phyloP scores from a whole-genome alignment of 1,140 invertebrate species.

The Ericerus pela region DNA sequence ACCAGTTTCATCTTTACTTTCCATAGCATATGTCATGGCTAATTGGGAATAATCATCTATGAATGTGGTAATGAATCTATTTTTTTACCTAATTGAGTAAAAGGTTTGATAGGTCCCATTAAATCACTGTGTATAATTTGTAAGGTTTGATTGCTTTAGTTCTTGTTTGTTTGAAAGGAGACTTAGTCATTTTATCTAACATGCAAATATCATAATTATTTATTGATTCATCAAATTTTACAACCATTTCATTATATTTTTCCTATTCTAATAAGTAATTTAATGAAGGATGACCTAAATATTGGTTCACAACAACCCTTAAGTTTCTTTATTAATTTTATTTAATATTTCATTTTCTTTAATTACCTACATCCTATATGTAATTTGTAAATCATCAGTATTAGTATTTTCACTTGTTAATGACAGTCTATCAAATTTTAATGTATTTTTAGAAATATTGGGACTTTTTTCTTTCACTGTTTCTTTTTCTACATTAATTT shows the following conservation, averaged over 20 bases:
- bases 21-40: background rate
- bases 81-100: background rate
- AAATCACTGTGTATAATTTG: background rate
- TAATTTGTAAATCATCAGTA: too few species aligned
- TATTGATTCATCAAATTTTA: background rate
- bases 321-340: too few species aligned
- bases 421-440: too few species aligned
- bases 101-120: background rate
- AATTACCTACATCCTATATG: too few species aligned
- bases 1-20: background rate
- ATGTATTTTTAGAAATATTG: too few species aligned
- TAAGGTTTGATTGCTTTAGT: background rate
- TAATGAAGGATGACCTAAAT: background rate
- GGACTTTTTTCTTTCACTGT: too few species aligned
- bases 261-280: background rate
- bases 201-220: background rate
- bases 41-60: background rate
- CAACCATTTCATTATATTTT: background rate
- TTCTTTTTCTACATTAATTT: too few species aligned
- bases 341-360: too few species aligned
- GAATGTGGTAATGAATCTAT: background rate
- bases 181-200: background rate
- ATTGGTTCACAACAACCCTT: background rate
- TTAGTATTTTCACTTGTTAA: too few species aligned
- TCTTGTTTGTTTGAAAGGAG: background rate